phyloP scores from a whole-genome alignment of 2,888 invertebrate genomes.

The Heliconius ethilla region DNA sequence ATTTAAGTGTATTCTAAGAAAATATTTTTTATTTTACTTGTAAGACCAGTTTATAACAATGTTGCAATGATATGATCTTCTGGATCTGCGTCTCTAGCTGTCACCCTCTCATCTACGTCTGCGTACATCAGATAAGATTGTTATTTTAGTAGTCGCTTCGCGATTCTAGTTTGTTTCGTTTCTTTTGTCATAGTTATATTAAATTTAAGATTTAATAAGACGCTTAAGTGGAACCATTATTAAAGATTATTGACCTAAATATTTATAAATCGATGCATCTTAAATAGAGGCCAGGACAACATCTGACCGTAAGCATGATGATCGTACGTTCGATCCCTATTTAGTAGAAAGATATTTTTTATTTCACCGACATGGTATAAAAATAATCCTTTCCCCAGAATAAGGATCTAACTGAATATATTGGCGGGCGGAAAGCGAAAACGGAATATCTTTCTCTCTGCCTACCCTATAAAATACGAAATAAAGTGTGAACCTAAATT shows the following conservation, averaged over 20 bases:
- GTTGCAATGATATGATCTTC: constrained; percentile 24
- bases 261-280: too few species aligned
- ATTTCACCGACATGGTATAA: too few species aligned
- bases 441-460: not conserved
- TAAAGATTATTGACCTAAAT: not conserved
- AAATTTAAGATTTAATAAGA: not conserved
- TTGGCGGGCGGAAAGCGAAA: too few species aligned
- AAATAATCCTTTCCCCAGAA: too few species aligned
- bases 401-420: not conserved
- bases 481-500: not conserved
- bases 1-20: constrained; percentile 1
- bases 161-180: constrained; percentile 3
- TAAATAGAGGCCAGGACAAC: too few species aligned
- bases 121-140: constrained; percentile 18
- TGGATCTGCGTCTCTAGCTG: constrained; percentile 16
- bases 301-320: too few species aligned
- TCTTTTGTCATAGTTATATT: not conserved
- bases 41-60: constrained; percentile 17
- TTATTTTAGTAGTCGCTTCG: constrained; percentile 17
- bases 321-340: too few species aligned
- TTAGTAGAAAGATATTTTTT: too few species aligned
- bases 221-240: not conserved
- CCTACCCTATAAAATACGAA: not conserved
- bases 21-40: not conserved
- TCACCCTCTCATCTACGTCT: constrained; percentile 19